phyloP scores from a whole-genome alignment of 2,797 vertebrate species.

The Myotis pilosus region DNA sequence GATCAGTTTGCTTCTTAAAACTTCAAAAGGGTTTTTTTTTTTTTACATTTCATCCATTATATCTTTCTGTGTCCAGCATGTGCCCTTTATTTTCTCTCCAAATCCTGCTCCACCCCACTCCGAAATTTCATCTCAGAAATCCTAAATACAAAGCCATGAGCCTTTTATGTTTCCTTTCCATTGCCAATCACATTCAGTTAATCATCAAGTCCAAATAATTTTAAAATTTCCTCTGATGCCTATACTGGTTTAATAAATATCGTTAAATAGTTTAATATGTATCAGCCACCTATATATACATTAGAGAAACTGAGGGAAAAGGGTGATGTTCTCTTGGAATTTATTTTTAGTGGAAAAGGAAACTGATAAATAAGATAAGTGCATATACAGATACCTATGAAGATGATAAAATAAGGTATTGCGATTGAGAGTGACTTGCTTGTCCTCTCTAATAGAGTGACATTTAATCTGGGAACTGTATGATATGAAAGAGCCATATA shows the following conservation, averaged over 20 bases:
- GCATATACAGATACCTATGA: neutral
- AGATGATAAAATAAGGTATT: slow-evolving; percentile 12
- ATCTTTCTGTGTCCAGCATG: neutral
- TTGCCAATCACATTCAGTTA: neutral
- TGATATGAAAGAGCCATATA: neutral
- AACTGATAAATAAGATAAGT: neutral
- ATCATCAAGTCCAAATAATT: neutral
- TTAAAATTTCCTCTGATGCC: neutral
- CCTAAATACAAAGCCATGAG: neutral
- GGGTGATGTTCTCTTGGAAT: neutral
- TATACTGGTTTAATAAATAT: neutral
- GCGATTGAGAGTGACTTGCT: neutral
- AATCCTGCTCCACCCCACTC: neutral
- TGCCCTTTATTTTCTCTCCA: neutral
- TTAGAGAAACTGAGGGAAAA: neutral
- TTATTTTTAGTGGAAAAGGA: neutral
- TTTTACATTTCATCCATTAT: neutral
- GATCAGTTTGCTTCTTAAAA: neutral
- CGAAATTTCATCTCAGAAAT: neutral
- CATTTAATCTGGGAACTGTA: neutral
- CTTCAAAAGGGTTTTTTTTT: neutral
- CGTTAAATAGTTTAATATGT: neutral
- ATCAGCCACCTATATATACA: neutral
- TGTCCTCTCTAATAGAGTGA: neutral
- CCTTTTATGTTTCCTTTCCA: neutral